Conservation (phyloP, 1,140 invertebrate genomes). For the Leptestheria dahalacensis region DNA sequence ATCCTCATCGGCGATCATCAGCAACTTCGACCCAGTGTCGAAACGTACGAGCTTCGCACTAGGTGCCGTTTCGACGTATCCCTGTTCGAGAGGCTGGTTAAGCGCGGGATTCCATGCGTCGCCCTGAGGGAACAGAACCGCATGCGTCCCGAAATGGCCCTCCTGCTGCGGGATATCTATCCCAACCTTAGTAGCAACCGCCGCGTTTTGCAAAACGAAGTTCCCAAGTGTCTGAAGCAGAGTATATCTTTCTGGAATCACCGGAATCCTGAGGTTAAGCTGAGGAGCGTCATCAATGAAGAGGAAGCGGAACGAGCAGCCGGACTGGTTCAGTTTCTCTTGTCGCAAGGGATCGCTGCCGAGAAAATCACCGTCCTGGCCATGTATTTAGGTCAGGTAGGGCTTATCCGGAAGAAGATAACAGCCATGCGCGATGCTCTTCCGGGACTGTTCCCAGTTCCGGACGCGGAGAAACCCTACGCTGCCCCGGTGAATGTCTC, state of each 20-base stretch:
- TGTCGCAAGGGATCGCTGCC: background rate
- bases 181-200: conserved; percentile 4
- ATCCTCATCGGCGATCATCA: conserved; percentile 27
- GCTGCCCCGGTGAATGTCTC: background rate
- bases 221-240: background rate
- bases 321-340: background rate
- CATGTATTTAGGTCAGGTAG: conserved; percentile 1
- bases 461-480: background rate
- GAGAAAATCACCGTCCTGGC: conserved; percentile 3
- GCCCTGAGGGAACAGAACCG: conserved; percentile 15
- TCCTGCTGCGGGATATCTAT: conserved; percentile 16
- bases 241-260: conserved; percentile 3
- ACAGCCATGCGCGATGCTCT: background rate
- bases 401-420: background rate
- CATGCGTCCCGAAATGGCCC: conserved; percentile 23
- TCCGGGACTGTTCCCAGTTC: background rate
- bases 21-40: conserved; percentile 23
- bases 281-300: conserved; percentile 1
- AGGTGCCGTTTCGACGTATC: conserved; percentile 24
- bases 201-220: background rate
- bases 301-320: conserved; percentile 3
- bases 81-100: conserved; percentile 25
- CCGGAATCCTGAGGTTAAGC: background rate
- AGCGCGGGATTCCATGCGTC: conserved; percentile 16
- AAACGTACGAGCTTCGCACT: conserved; percentile 19